phyloP scores from a whole-genome alignment of 2,888 invertebrate genomes.

The Andrena hattorfiana region DNA sequence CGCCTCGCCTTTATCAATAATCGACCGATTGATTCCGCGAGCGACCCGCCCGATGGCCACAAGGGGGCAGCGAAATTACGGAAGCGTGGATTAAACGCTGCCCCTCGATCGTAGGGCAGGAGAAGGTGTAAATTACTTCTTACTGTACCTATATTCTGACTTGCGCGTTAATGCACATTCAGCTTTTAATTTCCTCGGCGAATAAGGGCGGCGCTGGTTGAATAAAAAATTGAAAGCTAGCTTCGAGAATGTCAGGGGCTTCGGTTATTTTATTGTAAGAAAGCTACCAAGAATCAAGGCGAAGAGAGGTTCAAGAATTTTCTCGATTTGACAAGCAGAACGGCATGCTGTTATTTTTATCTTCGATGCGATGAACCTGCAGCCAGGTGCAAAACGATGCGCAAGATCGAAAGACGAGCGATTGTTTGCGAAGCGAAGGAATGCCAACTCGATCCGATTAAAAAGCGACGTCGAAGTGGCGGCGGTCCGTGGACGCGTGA shows the following conservation, averaged over 20 bases:
- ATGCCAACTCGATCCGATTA: constrained; percentile 70
- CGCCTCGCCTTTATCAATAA: constrained; percentile 14
- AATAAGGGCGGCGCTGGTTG: too few species aligned
- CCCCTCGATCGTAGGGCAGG: too few species aligned
- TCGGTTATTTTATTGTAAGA: too few species aligned
- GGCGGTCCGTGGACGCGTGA: constrained; percentile 39
- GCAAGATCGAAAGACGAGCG: constrained; percentile 21
- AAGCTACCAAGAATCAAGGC: too few species aligned
- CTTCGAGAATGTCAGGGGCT: too few species aligned
- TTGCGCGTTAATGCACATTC: too few species aligned
- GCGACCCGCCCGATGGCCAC: neutral
- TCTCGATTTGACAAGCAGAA: too few species aligned
- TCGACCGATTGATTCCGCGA: constrained; percentile 25
- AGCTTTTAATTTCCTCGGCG: too few species aligned
- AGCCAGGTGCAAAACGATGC: neutral
- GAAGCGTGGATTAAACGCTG: constrained; percentile 23
- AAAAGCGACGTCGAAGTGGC: constrained; percentile 61
- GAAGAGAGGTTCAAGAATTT: too few species aligned
- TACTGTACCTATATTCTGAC: too few species aligned
- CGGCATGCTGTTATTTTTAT: neutral
- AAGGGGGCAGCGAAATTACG: constrained; percentile 34
- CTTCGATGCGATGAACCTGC: neutral
- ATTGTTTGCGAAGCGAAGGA: constrained; percentile 53
- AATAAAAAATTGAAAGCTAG: too few species aligned
- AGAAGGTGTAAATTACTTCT: too few species aligned